Percentiles rank a stretch among this genome's conserved stretches.
Evolutionary conservation across 2,113 vertebrate species (phyloP).

Genomic region (Bungarus multicinctus): DNA sequence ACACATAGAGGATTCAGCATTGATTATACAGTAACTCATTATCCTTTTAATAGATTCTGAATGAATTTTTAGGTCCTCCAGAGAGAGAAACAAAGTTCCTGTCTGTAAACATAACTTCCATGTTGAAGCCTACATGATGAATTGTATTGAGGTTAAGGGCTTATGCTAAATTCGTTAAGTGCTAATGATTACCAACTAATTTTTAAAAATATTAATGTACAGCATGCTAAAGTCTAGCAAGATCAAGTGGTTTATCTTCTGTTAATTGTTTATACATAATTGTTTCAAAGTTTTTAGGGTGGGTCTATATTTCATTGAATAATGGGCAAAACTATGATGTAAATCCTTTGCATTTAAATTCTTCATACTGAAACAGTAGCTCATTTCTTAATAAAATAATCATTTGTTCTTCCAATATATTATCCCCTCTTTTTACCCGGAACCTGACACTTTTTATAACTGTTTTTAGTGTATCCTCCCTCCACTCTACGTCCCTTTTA

Average conservation of each 20-base stretch:
- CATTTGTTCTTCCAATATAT: background rate
- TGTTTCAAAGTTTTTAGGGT: background rate
- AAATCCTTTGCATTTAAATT: background rate
- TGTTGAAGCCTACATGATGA: background rate
- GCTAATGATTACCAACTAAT: background rate
- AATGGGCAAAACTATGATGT: background rate
- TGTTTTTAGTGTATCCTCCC: background rate
- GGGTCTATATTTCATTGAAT: background rate
- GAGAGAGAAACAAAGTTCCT: background rate
- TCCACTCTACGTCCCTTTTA: conserved; percentile 1
- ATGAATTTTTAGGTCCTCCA: background rate
- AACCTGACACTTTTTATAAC: conserved; percentile 27
- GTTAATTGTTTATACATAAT: background rate
- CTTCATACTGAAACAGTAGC: background rate
- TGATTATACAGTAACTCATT: background rate
- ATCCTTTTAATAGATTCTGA: background rate
- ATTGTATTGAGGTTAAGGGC: background rate
- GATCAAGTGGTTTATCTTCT: background rate
- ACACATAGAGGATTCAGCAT: no score
- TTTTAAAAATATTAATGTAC: background rate
- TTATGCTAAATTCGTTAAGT: background rate
- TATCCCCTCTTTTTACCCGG: conserved; percentile 8
- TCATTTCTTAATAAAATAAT: background rate
- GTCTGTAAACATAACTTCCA: background rate
- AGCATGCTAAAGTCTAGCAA: background rate